Percentiles rank a stretch among this genome's conserved stretches.
Evolutionary conservation across 2,888 invertebrate genomes (phyloP).

Genomic region (Heliconius charithonia): DNA sequence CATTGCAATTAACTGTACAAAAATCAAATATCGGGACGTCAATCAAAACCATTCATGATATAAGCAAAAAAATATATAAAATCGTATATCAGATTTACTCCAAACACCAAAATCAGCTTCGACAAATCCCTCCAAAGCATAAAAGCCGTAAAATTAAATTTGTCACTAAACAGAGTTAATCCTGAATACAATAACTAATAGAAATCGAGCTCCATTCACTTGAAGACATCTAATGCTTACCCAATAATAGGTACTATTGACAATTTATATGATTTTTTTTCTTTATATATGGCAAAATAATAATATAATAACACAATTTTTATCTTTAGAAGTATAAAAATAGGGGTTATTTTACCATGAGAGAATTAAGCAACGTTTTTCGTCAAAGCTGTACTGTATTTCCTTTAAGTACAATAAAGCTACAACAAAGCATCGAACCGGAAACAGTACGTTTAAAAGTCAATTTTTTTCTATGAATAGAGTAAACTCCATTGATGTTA

Average conservation of each 20-base stretch:
- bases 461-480: constrained; percentile 54
- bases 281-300: constrained; percentile 28
- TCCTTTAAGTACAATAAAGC: constrained; percentile 52
- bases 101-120: constrained; percentile 30
- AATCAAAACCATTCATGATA: neutral
- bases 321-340: neutral
- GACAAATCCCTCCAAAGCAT: constrained; percentile 44
- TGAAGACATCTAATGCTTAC: constrained; percentile 51
- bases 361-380: neutral
- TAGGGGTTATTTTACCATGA: constrained; percentile 10
- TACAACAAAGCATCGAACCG: constrained; percentile 59
- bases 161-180: constrained; percentile 53
- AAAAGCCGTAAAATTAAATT: constrained; percentile 47
- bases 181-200: constrained; percentile 52
- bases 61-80: constrained; percentile 4
- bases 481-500: constrained; percentile 56
- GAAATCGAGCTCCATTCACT: constrained; percentile 49
- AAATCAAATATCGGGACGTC: constrained; percentile 7
- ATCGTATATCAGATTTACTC: constrained; percentile 27
- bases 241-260: constrained; percentile 45
- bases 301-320: constrained; percentile 1
- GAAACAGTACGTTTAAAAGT: constrained; percentile 59
- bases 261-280: constrained; percentile 48
- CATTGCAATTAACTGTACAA: constrained; percentile 1
- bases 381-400: constrained; percentile 45